These are phyloP conservation scores for Tenthredo notha DNA, from an alignment of 2,888 invertebrate species.

Conservation along the genomic window DNA sequence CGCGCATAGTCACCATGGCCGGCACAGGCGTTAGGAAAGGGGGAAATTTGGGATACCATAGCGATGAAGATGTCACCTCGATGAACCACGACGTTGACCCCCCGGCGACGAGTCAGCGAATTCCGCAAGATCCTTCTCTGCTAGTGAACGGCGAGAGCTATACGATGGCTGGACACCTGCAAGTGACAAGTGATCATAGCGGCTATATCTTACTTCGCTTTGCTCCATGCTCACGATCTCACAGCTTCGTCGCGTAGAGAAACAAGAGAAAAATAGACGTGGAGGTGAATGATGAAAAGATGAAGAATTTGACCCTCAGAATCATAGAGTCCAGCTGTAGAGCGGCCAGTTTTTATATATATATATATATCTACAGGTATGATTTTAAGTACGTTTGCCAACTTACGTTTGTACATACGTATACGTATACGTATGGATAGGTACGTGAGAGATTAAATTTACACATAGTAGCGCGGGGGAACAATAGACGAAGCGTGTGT, in stretches of 20 bases:
- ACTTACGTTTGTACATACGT: slow-evolving; percentile 17
- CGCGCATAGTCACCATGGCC: slow-evolving; percentile 41
- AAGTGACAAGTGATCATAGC: slow-evolving; percentile 43
- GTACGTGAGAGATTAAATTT: slow-evolving; percentile 75
- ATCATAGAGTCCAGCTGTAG: slow-evolving; percentile 13
- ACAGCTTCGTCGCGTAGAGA: not conserved
- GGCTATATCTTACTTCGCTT: slow-evolving; percentile 1
- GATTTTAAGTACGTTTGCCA: slow-evolving; percentile 19
- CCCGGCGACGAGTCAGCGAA: slow-evolving; percentile 69
- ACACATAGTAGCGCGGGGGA: slow-evolving; percentile 77
- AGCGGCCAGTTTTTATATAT: not conserved
- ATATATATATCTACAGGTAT: not conserved
- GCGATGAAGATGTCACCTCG: slow-evolving; percentile 70
- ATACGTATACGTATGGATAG: not conserved
- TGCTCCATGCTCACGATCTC: slow-evolving; percentile 16
- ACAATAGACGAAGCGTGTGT: slow-evolving; percentile 72
- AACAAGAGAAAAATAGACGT: slow-evolving; percentile 20
- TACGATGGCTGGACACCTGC: slow-evolving; percentile 41
- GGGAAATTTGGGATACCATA: slow-evolving; percentile 36
- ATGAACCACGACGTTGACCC: slow-evolving; percentile 64
- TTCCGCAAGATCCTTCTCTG: slow-evolving; percentile 62
- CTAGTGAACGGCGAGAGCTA: slow-evolving; percentile 27
- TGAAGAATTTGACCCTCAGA: slow-evolving; percentile 16
- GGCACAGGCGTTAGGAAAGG: not conserved
- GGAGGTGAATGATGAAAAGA: not conserved